Percentiles rank a stretch among this genome's conserved stretches.
phyloP scores from a whole-genome alignment of 2,797 vertebrate genomes.

The Agapornis canus region DNA sequence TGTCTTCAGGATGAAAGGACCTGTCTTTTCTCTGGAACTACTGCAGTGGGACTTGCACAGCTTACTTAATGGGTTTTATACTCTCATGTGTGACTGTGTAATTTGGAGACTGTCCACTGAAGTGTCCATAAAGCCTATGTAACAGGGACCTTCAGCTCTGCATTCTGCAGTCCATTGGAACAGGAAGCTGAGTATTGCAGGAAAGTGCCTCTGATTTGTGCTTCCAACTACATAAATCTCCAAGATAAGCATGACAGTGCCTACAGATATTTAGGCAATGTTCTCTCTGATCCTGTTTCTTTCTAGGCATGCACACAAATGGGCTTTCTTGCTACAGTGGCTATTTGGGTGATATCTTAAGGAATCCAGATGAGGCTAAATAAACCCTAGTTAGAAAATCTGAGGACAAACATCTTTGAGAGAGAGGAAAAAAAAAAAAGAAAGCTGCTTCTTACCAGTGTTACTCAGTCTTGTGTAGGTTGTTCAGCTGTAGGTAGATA shows the following conservation, averaged over 20 bases:
- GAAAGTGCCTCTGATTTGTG: not conserved
- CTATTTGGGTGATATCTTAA: not conserved
- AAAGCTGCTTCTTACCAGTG: not conserved
- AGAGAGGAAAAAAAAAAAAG: not conserved
- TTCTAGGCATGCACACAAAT: fast-evolving
- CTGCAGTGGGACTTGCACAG: not conserved
- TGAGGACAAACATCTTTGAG: not conserved
- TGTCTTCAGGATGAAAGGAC: slow-evolving; percentile 9
- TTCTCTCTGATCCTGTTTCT: not conserved
- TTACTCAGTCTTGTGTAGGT: slow-evolving; percentile 46
- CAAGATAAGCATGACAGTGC: not conserved
- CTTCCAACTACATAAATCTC: not conserved
- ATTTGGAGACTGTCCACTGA: not conserved
- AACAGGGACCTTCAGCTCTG: not conserved
- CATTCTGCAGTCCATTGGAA: not conserved
- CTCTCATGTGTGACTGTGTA: not conserved
- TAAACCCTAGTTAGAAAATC: not conserved
- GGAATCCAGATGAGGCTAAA: not conserved
- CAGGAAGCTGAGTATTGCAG: not conserved
- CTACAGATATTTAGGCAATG: not conserved
- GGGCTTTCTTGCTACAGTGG: not conserved
- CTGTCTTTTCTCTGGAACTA: not conserved
- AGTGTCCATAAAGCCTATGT: not conserved
- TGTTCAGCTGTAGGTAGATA: slow-evolving; percentile 26
- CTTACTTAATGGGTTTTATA: not conserved